Conservation (phyloP, 1,140 invertebrate species). For the Trichoplusia ni region DNA sequence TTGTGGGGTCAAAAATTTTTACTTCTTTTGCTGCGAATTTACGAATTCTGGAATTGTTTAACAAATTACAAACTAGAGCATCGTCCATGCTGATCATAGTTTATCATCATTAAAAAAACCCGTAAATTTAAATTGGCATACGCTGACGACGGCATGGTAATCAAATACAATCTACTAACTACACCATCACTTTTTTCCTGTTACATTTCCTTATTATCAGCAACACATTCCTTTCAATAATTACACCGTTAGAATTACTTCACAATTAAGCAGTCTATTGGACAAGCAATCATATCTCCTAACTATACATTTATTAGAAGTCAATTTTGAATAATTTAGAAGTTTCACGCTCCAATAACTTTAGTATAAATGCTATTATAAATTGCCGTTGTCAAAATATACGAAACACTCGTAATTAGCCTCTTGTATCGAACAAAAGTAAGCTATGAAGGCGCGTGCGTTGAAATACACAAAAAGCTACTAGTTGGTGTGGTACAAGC, state of each 20-base stretch:
- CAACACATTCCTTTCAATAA: slow-evolving; percentile 1
- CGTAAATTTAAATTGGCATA: no score
- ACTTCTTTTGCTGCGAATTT: no score
- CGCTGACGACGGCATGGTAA: no score
- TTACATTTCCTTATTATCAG: no score
- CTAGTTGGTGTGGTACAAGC: slow-evolving; percentile 57
- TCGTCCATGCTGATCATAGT: no score
- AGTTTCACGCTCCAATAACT: slow-evolving; percentile 46
- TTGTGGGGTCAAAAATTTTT: no score
- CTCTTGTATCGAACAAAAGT: slow-evolving; percentile 75
- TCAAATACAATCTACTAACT: no score
- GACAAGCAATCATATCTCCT: slow-evolving; percentile 8
- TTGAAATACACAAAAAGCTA: slow-evolving; percentile 68
- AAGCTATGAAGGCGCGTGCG: slow-evolving; percentile 67
- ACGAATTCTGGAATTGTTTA: no score
- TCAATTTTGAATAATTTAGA: slow-evolving; percentile 30
- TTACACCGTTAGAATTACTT: slow-evolving; percentile 17
- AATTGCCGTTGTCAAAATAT: slow-evolving; percentile 78
- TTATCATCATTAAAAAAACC: no score
- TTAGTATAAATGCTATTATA: slow-evolving; percentile 61
- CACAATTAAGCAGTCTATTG: slow-evolving; percentile 29
- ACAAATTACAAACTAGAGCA: no score
- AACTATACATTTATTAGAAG: slow-evolving; percentile 16
- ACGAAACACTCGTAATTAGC: slow-evolving; percentile 77
- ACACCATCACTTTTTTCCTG: no score